Percentiles rank a stretch among this genome's conserved stretches.
These are phyloP conservation scores for Balearica regulorum DNA, from an alignment of 2,797 vertebrate genomes.

Conservation along the genomic window DNA sequence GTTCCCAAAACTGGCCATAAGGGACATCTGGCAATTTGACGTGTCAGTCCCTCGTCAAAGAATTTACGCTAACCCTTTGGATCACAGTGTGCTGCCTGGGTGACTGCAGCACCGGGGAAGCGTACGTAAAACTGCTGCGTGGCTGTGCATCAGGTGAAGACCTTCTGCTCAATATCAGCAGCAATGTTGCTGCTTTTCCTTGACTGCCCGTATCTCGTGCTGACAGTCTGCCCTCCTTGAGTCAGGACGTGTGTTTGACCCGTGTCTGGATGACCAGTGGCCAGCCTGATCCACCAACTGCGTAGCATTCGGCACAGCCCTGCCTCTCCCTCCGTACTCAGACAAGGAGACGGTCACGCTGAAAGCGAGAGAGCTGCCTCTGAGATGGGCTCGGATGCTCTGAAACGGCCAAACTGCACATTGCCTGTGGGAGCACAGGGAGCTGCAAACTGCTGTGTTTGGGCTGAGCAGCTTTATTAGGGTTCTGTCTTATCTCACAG, in stretches of 20 bases:
- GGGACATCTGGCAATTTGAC: background rate
- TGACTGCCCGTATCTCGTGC: rapidly evolving
- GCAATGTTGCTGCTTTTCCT: background rate
- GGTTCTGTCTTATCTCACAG: background rate
- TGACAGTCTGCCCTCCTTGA: too few species aligned
- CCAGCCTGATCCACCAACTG: background rate
- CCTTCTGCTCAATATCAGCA: background rate
- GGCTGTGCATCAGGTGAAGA: background rate
- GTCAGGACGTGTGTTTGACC: background rate
- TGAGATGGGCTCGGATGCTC: background rate
- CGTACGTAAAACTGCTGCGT: rapidly evolving
- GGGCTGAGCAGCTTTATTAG: background rate
- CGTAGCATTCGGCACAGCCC: background rate
- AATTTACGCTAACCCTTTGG: background rate
- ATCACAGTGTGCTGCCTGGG: background rate
- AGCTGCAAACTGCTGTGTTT: background rate
- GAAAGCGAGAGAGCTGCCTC: background rate
- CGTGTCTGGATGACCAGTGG: background rate
- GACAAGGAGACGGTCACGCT: background rate
- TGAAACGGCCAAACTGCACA: background rate
- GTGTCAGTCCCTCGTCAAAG: background rate
- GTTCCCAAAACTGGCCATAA: background rate
- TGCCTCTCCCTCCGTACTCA: background rate
- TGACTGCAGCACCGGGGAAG: background rate
- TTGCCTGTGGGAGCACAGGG: background rate